Evolutionary conservation across 2,888 invertebrate genomes (phyloP).

Genomic region (Acleris holmiana): DNA sequence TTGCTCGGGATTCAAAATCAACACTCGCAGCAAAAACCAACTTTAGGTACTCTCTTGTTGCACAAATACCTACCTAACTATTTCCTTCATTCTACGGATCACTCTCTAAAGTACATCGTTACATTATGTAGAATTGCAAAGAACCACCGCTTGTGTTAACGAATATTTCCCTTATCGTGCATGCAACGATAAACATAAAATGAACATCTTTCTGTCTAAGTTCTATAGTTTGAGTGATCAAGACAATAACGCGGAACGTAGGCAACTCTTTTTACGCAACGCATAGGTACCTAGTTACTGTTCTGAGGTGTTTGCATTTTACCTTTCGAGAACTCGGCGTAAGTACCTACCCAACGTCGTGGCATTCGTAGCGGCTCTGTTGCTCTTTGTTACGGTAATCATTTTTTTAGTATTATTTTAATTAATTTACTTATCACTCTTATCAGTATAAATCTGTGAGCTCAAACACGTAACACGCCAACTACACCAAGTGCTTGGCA

Average conservation of each 20-base stretch:
- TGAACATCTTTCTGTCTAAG: background rate
- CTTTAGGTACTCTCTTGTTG: too few relatives aligned
- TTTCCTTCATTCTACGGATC: too few relatives aligned
- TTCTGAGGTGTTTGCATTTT: slow-evolving; percentile 45
- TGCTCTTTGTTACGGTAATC: slow-evolving; percentile 58
- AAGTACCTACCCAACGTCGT: slow-evolving; percentile 68
- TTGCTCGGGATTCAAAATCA: too few relatives aligned
- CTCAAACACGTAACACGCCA: background rate
- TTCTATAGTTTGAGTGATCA: slow-evolving; percentile 2
- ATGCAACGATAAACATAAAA: background rate
- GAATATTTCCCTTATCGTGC: slow-evolving; percentile 14
- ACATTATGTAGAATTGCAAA: background rate
- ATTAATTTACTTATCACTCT: slow-evolving; percentile 43
- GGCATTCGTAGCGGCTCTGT: slow-evolving; percentile 52
- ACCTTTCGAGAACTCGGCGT: slow-evolving; percentile 69
- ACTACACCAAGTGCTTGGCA: background rate
- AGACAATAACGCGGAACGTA: slow-evolving; percentile 46
- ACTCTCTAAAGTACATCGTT: too few relatives aligned
- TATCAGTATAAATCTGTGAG: slow-evolving; percentile 25
- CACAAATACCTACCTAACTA: too few relatives aligned
- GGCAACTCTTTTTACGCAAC: slow-evolving; percentile 56
- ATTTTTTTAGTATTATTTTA: slow-evolving; percentile 53
- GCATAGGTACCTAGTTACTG: slow-evolving; percentile 23
- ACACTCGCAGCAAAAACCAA: too few relatives aligned
- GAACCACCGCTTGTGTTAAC: slow-evolving; percentile 8